phyloP scores from a whole-genome alignment of 2,113 vertebrate species.

The Synchiropus splendidus region DNA sequence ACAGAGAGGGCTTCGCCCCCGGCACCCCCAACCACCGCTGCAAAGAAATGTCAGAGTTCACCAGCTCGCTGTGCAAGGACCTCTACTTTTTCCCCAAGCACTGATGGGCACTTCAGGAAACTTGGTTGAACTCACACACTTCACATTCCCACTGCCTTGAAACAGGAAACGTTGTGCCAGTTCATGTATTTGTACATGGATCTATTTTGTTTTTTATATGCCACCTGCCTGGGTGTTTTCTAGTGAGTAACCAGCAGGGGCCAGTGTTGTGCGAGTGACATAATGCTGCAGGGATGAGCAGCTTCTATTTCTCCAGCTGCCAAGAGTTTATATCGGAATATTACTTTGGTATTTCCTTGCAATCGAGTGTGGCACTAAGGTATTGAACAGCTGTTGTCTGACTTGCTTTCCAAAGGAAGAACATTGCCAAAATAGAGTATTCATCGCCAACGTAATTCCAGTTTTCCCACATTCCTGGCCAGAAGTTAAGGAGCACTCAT shows the following conservation, averaged over 20 bases:
- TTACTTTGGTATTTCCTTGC: no score
- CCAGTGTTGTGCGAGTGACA: constrained; percentile 25
- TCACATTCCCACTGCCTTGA: no score
- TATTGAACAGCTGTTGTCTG: no score
- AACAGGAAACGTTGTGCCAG: no score
- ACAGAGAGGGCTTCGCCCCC: constrained; percentile 86
- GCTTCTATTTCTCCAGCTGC: neutral
- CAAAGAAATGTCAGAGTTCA: constrained; percentile 98
- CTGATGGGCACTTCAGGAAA: constrained; percentile 27
- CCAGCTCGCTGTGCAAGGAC: constrained; percentile 86
- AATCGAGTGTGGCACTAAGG: no score
- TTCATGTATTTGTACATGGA: constrained; percentile 22
- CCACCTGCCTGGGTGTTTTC: constrained; percentile 9
- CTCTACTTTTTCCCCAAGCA: constrained; percentile 91
- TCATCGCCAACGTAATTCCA: no score
- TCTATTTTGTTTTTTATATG: constrained; percentile 10
- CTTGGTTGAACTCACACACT: constrained; percentile 18
- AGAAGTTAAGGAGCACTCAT: no score
- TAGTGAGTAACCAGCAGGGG: constrained; percentile 29
- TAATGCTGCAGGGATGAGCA: constrained; percentile 5
- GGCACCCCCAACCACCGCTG: constrained; percentile 91
- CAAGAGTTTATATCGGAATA: no score
- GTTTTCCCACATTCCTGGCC: no score
- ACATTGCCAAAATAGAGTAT: no score
- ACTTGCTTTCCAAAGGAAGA: no score